These are phyloP conservation scores for Laothoe populi DNA, from an alignment of 2,888 invertebrate species.

Conservation along the genomic window DNA sequence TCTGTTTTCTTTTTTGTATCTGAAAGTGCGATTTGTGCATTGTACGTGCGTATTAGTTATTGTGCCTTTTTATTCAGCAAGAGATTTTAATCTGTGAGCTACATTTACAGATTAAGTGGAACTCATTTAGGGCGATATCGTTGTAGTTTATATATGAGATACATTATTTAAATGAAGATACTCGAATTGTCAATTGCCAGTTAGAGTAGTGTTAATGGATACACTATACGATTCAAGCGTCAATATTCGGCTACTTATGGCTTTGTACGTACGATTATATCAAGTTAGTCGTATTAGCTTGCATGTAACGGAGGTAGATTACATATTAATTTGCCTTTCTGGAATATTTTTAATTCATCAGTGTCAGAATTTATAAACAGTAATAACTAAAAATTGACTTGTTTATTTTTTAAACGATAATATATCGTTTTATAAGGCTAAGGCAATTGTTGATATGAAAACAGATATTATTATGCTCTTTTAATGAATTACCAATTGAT, in stretches of 20 bases:
- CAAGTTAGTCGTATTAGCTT: neutral
- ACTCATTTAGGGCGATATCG: neutral
- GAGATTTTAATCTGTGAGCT: neutral
- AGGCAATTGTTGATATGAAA: neutral
- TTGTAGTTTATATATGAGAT: neutral
- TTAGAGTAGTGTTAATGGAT: conserved; percentile 10
- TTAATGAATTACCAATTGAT: conserved; percentile 10
- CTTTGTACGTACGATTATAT: conserved; percentile 1
- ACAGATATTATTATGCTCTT: neutral
- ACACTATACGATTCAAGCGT: conserved; percentile 36
- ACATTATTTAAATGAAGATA: conserved; percentile 1
- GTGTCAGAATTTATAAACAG: neutral
- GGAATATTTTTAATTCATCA: neutral
- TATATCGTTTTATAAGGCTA: neutral
- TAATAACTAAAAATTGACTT: neutral
- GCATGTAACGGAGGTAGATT: neutral
- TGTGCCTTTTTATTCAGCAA: neutral
- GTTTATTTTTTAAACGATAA: neutral
- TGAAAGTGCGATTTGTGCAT: neutral
- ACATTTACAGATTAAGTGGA: neutral
- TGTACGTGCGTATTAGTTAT: neutral
- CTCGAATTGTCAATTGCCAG: conserved; percentile 2
- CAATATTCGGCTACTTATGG: neutral
- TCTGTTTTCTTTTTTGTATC: neutral
- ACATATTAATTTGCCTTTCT: neutral